These are phyloP conservation scores for Odobenus rosmarus DNA, from an alignment of 2,113 vertebrate species.

Conservation along the genomic window DNA sequence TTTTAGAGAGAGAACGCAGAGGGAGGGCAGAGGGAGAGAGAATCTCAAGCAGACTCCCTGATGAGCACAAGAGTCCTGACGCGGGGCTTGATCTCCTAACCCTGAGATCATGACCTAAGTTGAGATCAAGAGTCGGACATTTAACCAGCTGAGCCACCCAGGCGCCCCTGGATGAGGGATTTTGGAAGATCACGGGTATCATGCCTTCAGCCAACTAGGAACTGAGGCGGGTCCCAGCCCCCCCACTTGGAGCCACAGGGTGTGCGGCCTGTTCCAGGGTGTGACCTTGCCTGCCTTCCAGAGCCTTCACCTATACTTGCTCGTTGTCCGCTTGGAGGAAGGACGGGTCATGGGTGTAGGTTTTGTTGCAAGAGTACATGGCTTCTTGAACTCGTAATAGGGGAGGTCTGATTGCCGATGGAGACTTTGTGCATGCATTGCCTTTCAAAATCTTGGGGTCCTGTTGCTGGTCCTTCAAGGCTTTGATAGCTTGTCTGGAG, in stretches of 20 bases:
- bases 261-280: accelerated
- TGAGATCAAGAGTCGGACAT: neutral
- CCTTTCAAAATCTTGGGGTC: accelerated
- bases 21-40: neutral
- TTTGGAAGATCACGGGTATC: neutral
- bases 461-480: neutral
- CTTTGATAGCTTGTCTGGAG: neutral
- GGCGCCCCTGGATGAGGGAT: neutral
- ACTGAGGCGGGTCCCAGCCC: neutral
- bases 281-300: neutral
- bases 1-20: neutral
- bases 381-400: neutral
- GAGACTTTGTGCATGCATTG: accelerated
- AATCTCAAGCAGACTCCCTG: neutral
- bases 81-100: neutral
- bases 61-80: neutral
- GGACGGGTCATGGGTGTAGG: accelerated
- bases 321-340: neutral
- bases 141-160: neutral
- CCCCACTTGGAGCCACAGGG: accelerated
- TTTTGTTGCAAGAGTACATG: accelerated
- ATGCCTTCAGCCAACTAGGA: neutral
- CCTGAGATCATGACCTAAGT: neutral
- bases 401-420: accelerated
- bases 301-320: neutral